Conservation (phyloP, 1,140 invertebrate genomes). For the Bombus pascuorum region DNA sequence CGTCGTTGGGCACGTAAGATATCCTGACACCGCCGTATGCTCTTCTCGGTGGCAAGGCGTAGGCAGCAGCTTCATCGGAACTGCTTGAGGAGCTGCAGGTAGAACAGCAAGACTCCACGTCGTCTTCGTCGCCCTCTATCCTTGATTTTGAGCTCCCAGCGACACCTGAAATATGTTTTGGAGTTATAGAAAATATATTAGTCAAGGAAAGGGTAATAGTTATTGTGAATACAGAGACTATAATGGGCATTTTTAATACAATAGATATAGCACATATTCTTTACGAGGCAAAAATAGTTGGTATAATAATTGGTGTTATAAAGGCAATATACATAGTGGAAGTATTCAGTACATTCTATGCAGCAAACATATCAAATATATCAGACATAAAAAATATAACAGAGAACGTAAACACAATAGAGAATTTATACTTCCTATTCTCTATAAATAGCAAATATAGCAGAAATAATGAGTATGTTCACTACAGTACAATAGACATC, state of each 20-base stretch:
- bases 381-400: too few relatives aligned
- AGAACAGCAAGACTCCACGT: conserved; percentile 91
- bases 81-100: conserved; percentile 93
- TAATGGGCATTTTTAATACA: too few relatives aligned
- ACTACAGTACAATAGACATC: neutral
- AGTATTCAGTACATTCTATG: too few relatives aligned
- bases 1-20: conserved; percentile 95
- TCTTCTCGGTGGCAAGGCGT: conserved; percentile 89
- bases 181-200: neutral
- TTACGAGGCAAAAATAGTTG: too few relatives aligned
- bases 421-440: too few relatives aligned
- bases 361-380: neutral
- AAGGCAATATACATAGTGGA: neutral
- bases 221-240: neutral
- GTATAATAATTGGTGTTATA: too few relatives aligned
- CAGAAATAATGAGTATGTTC: neutral
- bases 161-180: conserved; percentile 25
- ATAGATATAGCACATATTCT: too few relatives aligned
- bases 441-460: neutral
- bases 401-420: neutral
- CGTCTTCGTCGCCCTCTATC: conserved; percentile 81
- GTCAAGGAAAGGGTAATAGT: neutral
- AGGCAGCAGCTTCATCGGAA: conserved; percentile 92
- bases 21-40: conserved; percentile 93
- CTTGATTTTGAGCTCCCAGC: conserved; percentile 55